Percentiles rank a stretch among this genome's conserved stretches.
Evolutionary conservation across 2,113 vertebrate species (phyloP).

Genomic region (Piaya cayana): DNA sequence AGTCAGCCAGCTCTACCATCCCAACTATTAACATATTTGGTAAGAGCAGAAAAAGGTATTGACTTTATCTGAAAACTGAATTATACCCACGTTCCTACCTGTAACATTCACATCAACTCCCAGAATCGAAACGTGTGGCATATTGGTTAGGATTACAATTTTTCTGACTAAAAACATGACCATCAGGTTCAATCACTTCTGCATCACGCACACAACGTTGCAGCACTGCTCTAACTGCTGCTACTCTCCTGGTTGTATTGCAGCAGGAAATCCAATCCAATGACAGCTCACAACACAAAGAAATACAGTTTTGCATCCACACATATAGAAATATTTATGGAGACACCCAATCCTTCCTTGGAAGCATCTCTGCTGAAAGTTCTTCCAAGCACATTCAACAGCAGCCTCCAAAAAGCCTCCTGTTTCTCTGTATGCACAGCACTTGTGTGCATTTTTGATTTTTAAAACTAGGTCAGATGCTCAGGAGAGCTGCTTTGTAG

Average conservation of each 20-base stretch:
- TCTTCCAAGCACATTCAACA: background rate
- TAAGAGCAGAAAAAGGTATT: background rate
- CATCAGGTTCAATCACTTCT: background rate
- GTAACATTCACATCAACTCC: background rate
- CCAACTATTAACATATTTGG: background rate
- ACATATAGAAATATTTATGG: background rate
- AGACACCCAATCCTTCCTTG: background rate
- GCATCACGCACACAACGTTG: fast-evolving
- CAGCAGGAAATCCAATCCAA: constrained; percentile 16
- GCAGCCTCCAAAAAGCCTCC: constrained; percentile 3
- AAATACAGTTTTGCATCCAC: background rate
- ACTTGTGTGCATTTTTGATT: background rate
- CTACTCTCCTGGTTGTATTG: background rate
- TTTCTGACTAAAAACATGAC: background rate
- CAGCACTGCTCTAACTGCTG: background rate
- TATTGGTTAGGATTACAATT: background rate
- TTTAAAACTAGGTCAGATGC: constrained; percentile 65
- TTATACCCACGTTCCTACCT: background rate
- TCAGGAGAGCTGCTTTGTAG: constrained; percentile 11
- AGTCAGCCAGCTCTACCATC: background rate
- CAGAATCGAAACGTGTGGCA: background rate
- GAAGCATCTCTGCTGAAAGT: background rate
- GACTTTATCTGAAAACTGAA: background rate
- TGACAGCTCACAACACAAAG: background rate
- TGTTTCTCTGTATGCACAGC: background rate